Conservation (phyloP, 2,888 invertebrate species). For the Cataglyphis rosenhaueri region DNA sequence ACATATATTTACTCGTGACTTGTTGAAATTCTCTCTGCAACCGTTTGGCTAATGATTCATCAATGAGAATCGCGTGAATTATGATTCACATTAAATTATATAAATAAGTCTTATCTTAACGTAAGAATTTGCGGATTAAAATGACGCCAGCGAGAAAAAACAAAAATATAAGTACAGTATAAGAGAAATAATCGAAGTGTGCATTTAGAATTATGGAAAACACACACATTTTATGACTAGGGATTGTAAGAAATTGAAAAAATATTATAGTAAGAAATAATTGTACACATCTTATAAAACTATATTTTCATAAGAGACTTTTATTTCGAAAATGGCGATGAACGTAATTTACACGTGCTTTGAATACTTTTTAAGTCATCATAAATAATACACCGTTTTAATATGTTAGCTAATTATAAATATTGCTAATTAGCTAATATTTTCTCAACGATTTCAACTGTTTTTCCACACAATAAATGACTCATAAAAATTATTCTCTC, state of each 20-base stretch:
- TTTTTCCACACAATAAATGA: neutral
- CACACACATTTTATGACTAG: neutral
- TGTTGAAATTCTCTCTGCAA: neutral
- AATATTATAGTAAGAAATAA: neutral
- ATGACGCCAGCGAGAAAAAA: neutral
- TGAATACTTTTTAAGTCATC: neutral
- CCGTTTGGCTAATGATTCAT: constrained; percentile 18
- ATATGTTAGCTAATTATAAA: neutral
- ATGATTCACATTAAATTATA: constrained; percentile 14
- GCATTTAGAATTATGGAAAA: neutral
- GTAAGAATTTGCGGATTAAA: constrained; percentile 5
- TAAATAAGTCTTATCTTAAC: constrained; percentile 13
- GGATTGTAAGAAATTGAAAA: neutral
- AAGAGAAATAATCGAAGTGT: neutral
- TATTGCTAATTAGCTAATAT: neutral
- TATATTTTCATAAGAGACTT: neutral
- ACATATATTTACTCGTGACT: neutral
- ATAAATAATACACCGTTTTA: neutral
- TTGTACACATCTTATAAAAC: neutral
- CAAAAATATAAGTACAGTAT: neutral
- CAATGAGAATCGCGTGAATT: neutral
- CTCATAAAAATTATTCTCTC: neutral
- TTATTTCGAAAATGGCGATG: neutral
- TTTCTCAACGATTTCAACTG: neutral
- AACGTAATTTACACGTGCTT: neutral